phyloP scores from a whole-genome alignment of 2,888 invertebrate genomes.

The Gymnocheta viridis region DNA sequence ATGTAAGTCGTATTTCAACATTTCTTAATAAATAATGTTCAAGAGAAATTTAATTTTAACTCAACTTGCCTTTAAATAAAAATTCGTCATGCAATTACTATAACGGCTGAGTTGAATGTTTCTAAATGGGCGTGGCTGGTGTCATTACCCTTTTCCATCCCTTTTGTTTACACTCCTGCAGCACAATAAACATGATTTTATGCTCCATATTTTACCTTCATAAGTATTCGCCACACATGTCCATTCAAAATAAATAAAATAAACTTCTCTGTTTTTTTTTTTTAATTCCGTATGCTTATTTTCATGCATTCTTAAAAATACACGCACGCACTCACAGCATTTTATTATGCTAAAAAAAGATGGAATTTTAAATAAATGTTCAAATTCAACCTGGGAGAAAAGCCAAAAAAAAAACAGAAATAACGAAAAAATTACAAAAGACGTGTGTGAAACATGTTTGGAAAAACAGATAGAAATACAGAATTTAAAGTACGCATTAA shows the following conservation, averaged over 20 bases:
- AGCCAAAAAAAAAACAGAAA: constrained; percentile 10
- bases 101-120: not conserved
- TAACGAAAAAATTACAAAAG: constrained; percentile 42
- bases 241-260: constrained; percentile 58
- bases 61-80: not conserved
- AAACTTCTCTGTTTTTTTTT: constrained; percentile 26
- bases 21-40: constrained; percentile 14
- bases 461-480: not conserved
- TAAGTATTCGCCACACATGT: constrained; percentile 57
- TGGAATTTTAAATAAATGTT: constrained; percentile 65
- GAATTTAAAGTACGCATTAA: not conserved
- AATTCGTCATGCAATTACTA: constrained; percentile 39
- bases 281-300: constrained; percentile 25
- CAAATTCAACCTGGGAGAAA: constrained; percentile 33
- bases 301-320: constrained; percentile 39
- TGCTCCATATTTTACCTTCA: constrained; percentile 34
- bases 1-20: not conserved
- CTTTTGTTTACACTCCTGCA: not conserved
- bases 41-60: not conserved
- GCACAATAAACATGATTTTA: constrained; percentile 5
- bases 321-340: constrained; percentile 35
- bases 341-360: constrained; percentile 26
- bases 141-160: constrained; percentile 1
- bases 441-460: constrained; percentile 51
- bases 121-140: constrained; percentile 36